Evolutionary conservation across 2,797 vertebrate genomes (phyloP).

Genomic region (Halcyon chelicuti): DNA sequence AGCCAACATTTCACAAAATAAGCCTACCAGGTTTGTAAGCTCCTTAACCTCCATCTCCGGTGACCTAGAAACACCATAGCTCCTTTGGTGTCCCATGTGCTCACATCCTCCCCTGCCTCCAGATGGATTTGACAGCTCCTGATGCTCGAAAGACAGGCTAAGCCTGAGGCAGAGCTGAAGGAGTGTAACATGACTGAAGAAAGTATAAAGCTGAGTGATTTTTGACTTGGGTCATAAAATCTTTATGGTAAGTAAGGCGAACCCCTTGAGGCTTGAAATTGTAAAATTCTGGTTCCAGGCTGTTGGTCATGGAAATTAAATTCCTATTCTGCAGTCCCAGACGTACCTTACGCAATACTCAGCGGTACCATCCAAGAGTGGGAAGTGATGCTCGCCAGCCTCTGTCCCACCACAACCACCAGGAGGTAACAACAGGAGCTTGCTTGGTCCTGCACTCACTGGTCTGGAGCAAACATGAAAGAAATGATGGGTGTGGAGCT

Average conservation of each 20-base stretch:
- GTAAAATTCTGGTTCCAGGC: background rate
- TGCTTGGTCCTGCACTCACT: background rate
- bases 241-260: background rate
- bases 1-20: background rate
- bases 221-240: background rate
- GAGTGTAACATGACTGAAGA: background rate
- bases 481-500: background rate
- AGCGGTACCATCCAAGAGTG: background rate
- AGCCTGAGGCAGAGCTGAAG: slow-evolving; percentile 34
- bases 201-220: slow-evolving; percentile 23
- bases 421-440: background rate
- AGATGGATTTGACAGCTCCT: slow-evolving; percentile 33
- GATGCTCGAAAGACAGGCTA: background rate
- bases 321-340: background rate
- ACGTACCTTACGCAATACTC: background rate
- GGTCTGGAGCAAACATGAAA: background rate
- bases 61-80: slow-evolving; percentile 6
- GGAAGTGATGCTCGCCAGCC: background rate
- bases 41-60: background rate
- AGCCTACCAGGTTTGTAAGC: background rate
- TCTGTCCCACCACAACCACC: background rate
- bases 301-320: background rate
- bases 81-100: background rate
- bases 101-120: background rate
- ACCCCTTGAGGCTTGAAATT: slow-evolving; percentile 5